Evolutionary conservation across 2,113 vertebrate genomes (phyloP).

Genomic region (Lipophrys pholis): DNA sequence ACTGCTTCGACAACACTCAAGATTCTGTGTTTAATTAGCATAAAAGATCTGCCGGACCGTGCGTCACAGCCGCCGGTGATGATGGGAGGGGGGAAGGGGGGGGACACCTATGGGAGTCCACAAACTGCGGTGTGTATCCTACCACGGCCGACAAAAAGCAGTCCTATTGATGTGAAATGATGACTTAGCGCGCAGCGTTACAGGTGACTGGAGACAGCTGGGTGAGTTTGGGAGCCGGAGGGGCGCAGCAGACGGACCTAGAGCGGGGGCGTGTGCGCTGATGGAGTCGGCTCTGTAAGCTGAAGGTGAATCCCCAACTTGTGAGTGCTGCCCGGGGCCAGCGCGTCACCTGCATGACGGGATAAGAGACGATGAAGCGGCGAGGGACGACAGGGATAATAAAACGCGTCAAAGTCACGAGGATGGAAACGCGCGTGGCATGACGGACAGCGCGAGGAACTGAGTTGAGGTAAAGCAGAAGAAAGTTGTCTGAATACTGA

Average conservation of each 20-base stretch:
- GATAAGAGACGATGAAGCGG: conserved; percentile 78
- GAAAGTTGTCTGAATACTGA: conserved; percentile 65
- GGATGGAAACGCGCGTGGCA: conserved; percentile 70
- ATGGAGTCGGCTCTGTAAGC: conserved; percentile 48
- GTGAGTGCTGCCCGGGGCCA: conserved; percentile 45
- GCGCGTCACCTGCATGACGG: conserved; percentile 73
- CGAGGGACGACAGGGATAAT: conserved; percentile 67
- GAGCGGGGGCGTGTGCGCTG: conserved; percentile 20
- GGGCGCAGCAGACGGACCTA: conserved; percentile 35
- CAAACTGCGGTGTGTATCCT: conserved; percentile 80
- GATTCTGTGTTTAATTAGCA: conserved; percentile 84
- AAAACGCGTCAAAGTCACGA: conserved; percentile 67
- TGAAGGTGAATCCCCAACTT: conserved; percentile 56
- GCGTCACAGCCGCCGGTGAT: conserved; percentile 85
- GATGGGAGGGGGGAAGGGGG: conserved; percentile 56
- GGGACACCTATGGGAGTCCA: conserved; percentile 71
- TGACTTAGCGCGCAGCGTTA: conserved; percentile 66
- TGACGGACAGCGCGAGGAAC: conserved; percentile 68
- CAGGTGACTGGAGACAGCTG: conserved; percentile 73
- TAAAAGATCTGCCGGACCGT: conserved; percentile 79
- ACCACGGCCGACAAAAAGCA: conserved; percentile 64
- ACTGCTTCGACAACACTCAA: conserved; percentile 50
- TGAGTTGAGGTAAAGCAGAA: conserved; percentile 71
- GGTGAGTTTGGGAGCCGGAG: conserved; percentile 18
- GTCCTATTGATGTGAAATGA: conserved; percentile 68